Conservation (phyloP, 2,888 invertebrate species). For the Chalcis sispes region DNA sequence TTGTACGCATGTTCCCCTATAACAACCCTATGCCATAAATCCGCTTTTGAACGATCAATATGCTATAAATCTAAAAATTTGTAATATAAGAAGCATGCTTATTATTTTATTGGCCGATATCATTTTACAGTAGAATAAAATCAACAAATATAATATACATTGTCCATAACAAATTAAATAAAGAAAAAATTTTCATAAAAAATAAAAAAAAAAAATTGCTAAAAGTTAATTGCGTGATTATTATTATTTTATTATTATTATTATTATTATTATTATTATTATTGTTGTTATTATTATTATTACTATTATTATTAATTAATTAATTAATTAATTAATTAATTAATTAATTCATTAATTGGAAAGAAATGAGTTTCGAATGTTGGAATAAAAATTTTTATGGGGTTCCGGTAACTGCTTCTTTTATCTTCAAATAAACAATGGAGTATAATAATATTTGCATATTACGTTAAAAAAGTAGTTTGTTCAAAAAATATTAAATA, state of each 20-base stretch:
- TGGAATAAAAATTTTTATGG: conserved; percentile 26
- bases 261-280: too few species aligned
- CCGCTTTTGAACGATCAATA: conserved; percentile 59
- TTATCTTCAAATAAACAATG: conserved; percentile 26
- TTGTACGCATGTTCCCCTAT: conserved; percentile 63
- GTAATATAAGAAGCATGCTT: conserved; percentile 62
- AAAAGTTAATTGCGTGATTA: conserved; percentile 12
- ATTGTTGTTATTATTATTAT: too few species aligned
- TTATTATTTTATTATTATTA: background rate
- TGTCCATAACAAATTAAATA: conserved; percentile 47
- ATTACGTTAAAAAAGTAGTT: background rate
- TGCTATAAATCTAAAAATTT: conserved; percentile 69
- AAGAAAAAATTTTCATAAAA: conserved; percentile 30
- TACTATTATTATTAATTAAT: too few species aligned
- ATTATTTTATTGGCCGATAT: conserved; percentile 40
- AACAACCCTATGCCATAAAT: conserved; percentile 65
- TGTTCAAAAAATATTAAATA: conserved; percentile 23
- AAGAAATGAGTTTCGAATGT: conserved; percentile 19
- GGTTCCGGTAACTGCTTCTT: conserved; percentile 17
- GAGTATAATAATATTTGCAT: conserved; percentile 13
- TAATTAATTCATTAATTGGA: conserved; percentile 26
- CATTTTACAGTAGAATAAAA: conserved; percentile 46
- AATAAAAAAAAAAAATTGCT: conserved; percentile 16
- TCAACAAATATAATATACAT: conserved; percentile 55
- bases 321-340: too few species aligned